These are phyloP conservation scores for Xenus cinereus DNA, from an alignment of 2,113 vertebrate species.

Conservation along the genomic window DNA sequence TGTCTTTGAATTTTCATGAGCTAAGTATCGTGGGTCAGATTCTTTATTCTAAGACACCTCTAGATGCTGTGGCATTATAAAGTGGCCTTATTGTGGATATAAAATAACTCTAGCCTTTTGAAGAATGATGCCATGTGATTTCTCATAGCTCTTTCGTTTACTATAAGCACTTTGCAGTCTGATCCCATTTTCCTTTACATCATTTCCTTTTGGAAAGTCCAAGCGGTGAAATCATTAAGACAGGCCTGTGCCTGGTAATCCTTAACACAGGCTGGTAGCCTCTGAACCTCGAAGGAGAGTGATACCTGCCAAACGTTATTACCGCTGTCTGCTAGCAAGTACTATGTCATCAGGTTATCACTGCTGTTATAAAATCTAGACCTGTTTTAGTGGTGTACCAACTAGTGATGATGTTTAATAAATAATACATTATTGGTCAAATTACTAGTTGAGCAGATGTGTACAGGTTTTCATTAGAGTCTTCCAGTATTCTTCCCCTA, in stretches of 20 bases:
- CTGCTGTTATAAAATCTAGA: not conserved
- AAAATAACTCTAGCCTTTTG: not conserved
- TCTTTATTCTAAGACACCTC: not conserved
- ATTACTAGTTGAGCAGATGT: not conserved
- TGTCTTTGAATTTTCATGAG: not conserved
- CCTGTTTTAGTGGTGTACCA: not conserved
- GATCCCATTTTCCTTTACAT: not conserved
- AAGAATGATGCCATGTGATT: fast-evolving
- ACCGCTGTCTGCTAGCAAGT: not conserved
- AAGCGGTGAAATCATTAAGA: not conserved
- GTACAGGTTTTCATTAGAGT: not conserved
- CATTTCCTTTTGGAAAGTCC: not conserved
- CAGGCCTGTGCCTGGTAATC: not conserved
- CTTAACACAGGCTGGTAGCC: not conserved
- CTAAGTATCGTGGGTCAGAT: not conserved
- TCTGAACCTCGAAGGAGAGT: not conserved
- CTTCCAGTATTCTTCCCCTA: not conserved
- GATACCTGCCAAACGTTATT: not conserved
- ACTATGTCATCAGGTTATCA: not conserved
- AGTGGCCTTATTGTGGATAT: not conserved
- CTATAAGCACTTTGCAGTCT: not conserved
- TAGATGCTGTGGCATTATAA: not conserved
- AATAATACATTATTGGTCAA: not conserved
- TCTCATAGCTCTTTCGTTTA: not conserved
- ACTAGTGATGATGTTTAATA: not conserved